phyloP scores from a whole-genome alignment of 2,797 vertebrate genomes.

The Pygocentrus nattereri region DNA sequence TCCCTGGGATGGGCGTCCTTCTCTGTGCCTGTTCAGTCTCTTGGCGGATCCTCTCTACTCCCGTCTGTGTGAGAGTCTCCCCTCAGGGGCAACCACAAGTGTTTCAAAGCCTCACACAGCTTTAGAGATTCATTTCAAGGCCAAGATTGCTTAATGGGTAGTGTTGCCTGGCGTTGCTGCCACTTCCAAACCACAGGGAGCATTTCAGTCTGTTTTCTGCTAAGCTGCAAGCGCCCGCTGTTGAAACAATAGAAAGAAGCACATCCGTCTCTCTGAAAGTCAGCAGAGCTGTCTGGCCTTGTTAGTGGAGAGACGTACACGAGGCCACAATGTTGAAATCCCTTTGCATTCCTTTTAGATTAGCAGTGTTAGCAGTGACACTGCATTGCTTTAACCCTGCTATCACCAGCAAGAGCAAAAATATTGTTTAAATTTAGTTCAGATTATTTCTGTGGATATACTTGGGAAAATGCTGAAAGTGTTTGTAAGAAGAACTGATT shows the following conservation, averaged over 20 bases:
- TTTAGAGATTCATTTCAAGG: constrained; percentile 4
- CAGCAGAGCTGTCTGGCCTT: neutral
- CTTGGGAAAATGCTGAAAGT: too few relatives aligned
- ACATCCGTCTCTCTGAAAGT: neutral
- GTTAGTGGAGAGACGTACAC: neutral
- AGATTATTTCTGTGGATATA: too few relatives aligned
- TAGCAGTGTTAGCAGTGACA: neutral
- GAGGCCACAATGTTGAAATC: neutral
- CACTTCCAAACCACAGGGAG: constrained; percentile 4
- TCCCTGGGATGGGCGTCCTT: constrained; percentile 66
- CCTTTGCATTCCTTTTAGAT: neutral
- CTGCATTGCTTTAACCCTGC: neutral
- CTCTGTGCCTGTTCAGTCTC: constrained; percentile 32
- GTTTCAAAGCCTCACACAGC: neutral
- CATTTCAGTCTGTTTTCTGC: neutral
- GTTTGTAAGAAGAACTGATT: too few relatives aligned
- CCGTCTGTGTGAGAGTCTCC: constrained; percentile 3
- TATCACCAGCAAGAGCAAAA: neutral
- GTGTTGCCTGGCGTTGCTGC: neutral
- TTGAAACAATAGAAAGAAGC: constrained; percentile 1
- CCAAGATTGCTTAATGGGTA: neutral
- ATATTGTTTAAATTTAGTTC: neutral
- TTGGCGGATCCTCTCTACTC: neutral
- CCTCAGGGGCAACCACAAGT: neutral
- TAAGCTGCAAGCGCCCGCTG: constrained; percentile 10